Conservation (phyloP, 2,113 vertebrate species). For the Bombycilla garrulus region DNA sequence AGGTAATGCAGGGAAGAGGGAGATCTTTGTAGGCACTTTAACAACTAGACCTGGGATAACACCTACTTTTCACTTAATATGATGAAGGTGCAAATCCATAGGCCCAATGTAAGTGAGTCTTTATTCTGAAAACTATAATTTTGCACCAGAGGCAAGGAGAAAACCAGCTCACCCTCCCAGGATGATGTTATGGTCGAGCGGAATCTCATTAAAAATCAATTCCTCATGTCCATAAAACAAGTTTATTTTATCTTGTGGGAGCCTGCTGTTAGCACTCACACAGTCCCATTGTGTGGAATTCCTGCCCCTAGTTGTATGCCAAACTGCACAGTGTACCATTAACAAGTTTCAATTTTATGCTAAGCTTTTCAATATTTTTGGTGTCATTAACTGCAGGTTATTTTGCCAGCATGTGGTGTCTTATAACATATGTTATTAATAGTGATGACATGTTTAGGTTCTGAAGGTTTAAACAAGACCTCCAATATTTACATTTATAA, state of each 20-base stretch:
- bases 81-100: constrained; percentile 51
- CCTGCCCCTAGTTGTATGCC: constrained; percentile 61
- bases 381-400: constrained; percentile 68
- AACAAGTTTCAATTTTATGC: constrained; percentile 75
- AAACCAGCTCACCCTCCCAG: constrained; percentile 68
- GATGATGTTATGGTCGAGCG: constrained; percentile 70
- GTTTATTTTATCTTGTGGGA: constrained; percentile 80
- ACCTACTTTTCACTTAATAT: constrained; percentile 62
- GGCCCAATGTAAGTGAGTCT: constrained; percentile 24
- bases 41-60: background rate
- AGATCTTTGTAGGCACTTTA: background rate
- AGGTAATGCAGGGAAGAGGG: background rate
- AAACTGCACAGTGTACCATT: constrained; percentile 64
- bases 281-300: constrained; percentile 71
- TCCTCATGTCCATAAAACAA: constrained; percentile 75
- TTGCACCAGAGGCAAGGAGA: constrained; percentile 47
- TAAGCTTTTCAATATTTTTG: constrained; percentile 75
- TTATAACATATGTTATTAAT: constrained; percentile 71
- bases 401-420: constrained; percentile 62
- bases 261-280: constrained; percentile 73
- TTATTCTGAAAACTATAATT: constrained; percentile 58
- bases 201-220: constrained; percentile 82
- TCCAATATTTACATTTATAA: constrained; percentile 68
- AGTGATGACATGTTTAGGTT: constrained; percentile 57
- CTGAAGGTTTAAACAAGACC: constrained; percentile 63